Percentiles rank a stretch among this genome's conserved stretches.
Evolutionary conservation across 2,113 vertebrate species (phyloP).

Genomic region (Leucopsar rothschildi): DNA sequence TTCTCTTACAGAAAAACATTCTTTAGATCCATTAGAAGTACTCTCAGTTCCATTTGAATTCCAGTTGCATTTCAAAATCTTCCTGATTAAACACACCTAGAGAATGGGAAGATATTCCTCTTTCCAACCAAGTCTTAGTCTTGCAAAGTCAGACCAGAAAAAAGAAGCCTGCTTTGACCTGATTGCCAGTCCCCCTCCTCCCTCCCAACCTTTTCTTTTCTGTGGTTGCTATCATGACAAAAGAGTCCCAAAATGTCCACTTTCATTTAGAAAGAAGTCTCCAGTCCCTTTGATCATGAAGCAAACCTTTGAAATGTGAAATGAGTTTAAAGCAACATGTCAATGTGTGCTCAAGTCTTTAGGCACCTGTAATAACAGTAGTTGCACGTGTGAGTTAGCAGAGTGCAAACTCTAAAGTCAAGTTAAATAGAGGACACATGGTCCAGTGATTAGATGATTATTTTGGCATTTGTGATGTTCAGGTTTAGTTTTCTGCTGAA

Average conservation of each 20-base stretch:
- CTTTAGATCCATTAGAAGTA: background rate
- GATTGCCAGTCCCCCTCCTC: background rate
- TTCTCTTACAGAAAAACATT: background rate
- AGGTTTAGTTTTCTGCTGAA: conserved; percentile 25
- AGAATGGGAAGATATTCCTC: background rate
- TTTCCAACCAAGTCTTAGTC: background rate
- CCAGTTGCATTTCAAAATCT: background rate
- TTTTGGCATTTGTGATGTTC: conserved; percentile 22
- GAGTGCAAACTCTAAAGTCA: conserved; percentile 34
- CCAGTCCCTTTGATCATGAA: conserved; percentile 46
- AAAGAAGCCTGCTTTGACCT: background rate
- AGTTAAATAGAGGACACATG: conserved; percentile 47
- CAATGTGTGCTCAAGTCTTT: conserved; percentile 53
- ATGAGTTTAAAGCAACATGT: background rate
- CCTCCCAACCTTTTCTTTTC: background rate
- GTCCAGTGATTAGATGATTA: conserved; percentile 32
- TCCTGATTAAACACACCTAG: background rate
- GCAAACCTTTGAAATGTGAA: conserved; percentile 59
- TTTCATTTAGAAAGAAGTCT: conserved; percentile 30
- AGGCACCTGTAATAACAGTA: conserved; percentile 58
- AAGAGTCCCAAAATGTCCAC: background rate
- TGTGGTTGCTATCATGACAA: background rate
- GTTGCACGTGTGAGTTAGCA: background rate
- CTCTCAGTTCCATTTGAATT: background rate
- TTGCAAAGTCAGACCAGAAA: background rate